phyloP scores from a whole-genome alignment of 2,113 vertebrate genomes.

The Raja brachyura region DNA sequence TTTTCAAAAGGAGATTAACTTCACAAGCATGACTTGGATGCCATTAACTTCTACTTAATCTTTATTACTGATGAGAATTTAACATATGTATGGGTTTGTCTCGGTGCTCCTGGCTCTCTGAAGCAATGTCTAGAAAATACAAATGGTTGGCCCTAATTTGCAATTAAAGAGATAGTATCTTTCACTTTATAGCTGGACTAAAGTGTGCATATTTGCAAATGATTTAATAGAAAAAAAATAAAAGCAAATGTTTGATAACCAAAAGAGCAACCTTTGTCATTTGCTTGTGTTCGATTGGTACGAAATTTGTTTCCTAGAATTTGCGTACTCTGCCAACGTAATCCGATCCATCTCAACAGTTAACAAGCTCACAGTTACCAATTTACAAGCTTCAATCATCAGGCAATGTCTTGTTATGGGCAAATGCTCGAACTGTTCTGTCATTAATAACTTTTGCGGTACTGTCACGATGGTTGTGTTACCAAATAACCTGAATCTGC shows the following conservation, averaged over 20 bases:
- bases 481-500: no score
- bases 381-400: not conserved
- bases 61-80: conserved; percentile 91
- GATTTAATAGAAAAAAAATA: not conserved
- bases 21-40: conserved; percentile 92
- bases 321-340: not conserved
- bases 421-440: not conserved
- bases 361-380: not conserved
- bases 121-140: conserved; percentile 57
- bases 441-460: not conserved
- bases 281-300: not conserved
- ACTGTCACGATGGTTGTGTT: not conserved
- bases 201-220: not conserved
- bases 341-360: not conserved
- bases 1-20: conserved; percentile 98
- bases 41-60: conserved; percentile 99
- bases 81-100: conserved; percentile 90
- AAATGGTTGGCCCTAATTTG: conserved; percentile 41
- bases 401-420: not conserved
- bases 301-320: not conserved
- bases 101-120: conserved; percentile 57
- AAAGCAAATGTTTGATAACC: not conserved
- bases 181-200: not conserved
- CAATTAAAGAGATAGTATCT: conserved; percentile 31
- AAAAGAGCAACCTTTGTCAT: not conserved